These are phyloP conservation scores for Agrochola lychnidis DNA, from an alignment of 2,888 invertebrate species.

Conservation along the genomic window DNA sequence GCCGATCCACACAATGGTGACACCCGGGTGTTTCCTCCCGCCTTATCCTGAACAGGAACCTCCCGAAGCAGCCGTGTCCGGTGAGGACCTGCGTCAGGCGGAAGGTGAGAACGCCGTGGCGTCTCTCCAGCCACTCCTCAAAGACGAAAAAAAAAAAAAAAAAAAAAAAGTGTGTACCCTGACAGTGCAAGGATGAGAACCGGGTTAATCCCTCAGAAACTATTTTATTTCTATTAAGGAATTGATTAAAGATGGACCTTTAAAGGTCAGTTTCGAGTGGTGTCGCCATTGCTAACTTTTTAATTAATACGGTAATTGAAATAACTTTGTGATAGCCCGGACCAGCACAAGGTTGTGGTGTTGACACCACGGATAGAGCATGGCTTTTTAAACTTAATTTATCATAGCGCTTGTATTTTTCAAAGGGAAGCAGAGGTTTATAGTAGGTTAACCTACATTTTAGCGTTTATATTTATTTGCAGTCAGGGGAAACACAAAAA, in stretches of 20 bases:
- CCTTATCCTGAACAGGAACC: too few species aligned
- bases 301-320: constrained; percentile 29
- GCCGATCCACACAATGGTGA: too few species aligned
- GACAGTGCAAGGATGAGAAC: background rate
- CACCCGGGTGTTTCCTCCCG: too few species aligned
- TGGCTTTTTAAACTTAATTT: background rate
- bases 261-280: constrained; percentile 18
- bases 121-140: too few species aligned
- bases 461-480: too few species aligned
- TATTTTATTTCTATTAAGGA: constrained; percentile 32
- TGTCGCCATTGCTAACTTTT: constrained; percentile 7
- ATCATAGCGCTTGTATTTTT: background rate
- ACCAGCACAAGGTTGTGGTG: background rate
- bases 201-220: constrained; percentile 16
- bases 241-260: constrained; percentile 24
- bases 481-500: too few species aligned
- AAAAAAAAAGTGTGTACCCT: background rate
- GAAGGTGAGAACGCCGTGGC: too few species aligned
- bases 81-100: too few species aligned
- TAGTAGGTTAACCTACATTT: too few species aligned
- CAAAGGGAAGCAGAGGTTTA: background rate
- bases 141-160: too few species aligned
- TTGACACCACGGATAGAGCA: background rate
- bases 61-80: too few species aligned
- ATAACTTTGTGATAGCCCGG: constrained; percentile 12